Conservation (phyloP, 2,113 vertebrate genomes). For the Coptodon bakossiorum region DNA sequence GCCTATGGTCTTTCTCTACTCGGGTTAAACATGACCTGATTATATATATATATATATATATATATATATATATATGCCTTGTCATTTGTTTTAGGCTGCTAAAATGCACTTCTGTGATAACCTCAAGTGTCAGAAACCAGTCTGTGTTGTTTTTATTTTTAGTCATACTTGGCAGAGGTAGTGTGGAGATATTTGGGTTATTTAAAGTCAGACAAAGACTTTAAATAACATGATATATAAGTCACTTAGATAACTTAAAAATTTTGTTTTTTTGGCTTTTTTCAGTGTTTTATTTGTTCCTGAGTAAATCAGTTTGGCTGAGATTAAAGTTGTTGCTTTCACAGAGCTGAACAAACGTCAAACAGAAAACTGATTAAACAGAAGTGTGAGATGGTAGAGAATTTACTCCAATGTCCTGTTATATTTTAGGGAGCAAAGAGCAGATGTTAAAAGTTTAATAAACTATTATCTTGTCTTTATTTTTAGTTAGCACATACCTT, state of each 20-base stretch:
- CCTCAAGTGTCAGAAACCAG: too few species aligned
- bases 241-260: not conserved
- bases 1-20: not conserved
- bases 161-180: too few species aligned
- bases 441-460: not conserved
- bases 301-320: not conserved
- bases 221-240: not conserved
- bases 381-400: not conserved
- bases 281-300: not conserved
- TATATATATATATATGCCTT: too few species aligned
- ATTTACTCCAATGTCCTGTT: not conserved
- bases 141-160: too few species aligned
- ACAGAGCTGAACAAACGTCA: not conserved
- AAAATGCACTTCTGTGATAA: too few species aligned
- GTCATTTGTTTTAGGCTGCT: too few species aligned
- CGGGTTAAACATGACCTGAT: not conserved
- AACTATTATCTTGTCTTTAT: not conserved
- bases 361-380: not conserved
- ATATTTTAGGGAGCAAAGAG: not conserved
- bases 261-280: not conserved
- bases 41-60: too few species aligned
- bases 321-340: not conserved
- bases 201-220: too few species aligned
- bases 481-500: not conserved
- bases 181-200: too few species aligned